A percentile compares a stretch with the other conserved stretches of the same genome.
phyloP scores from a whole-genome alignment of 2,113 vertebrate species.

The Podarcis cretensis region DNA sequence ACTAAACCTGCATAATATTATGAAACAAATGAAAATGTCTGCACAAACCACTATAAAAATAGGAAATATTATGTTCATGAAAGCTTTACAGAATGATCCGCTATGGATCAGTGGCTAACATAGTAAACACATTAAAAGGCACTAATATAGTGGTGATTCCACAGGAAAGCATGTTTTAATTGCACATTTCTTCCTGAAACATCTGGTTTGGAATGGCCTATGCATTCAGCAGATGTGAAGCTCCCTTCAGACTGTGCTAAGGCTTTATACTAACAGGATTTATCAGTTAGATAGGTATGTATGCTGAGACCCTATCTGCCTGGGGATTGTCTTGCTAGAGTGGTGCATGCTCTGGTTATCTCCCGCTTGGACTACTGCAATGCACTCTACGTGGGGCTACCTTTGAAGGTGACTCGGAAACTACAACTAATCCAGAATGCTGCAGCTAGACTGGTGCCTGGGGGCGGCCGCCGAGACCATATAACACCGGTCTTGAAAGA shows the following conservation, averaged over 20 bases:
- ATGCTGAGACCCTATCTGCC: too few species aligned
- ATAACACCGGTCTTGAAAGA: too few species aligned
- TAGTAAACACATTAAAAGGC: conserved; percentile 31
- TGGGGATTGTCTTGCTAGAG: too few species aligned
- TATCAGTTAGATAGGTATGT: not conserved
- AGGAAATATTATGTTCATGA: not conserved
- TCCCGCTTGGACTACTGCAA: too few species aligned
- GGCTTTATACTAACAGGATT: not conserved
- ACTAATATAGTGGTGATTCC: conserved; percentile 21
- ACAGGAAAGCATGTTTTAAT: conserved; percentile 23
- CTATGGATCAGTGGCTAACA: conserved; percentile 8
- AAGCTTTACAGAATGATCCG: conserved; percentile 4
- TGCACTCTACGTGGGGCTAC: too few species aligned
- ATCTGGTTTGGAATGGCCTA: conserved; percentile 16
- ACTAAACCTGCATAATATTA: not conserved
- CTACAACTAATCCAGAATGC: too few species aligned
- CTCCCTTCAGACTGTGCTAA: not conserved
- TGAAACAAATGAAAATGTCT: conserved; percentile 14
- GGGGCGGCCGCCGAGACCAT: too few species aligned
- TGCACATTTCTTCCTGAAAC: conserved; percentile 11
- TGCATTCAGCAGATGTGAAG: conserved; percentile 14
- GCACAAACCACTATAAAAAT: not conserved
- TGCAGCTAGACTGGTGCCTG: too few species aligned
- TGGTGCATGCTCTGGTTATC: too few species aligned
- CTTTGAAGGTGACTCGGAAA: too few species aligned